A percentile compares a stretch with the other conserved stretches of the same genome.
Evolutionary conservation across 2,797 vertebrate genomes (phyloP).

Genomic region (Triplophysa yarkandensis): DNA sequence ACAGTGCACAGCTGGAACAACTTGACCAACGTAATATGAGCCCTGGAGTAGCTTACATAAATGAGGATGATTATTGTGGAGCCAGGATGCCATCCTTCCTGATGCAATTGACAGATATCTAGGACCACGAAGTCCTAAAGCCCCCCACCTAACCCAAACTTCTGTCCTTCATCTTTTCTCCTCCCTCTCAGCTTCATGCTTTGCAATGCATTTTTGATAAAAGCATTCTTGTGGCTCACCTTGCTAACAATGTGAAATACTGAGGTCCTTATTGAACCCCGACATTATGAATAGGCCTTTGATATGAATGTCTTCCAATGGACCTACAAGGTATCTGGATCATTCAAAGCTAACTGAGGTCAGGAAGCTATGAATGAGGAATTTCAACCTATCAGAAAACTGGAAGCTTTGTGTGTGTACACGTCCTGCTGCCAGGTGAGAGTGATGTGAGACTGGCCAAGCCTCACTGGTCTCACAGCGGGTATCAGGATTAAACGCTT

Average conservation of each 20-base stretch:
- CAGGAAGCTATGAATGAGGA: background rate
- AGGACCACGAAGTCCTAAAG: constrained; percentile 21
- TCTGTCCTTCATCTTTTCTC: background rate
- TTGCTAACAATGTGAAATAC: background rate
- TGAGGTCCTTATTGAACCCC: too few species aligned
- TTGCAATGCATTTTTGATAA: background rate
- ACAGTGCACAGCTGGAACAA: constrained; percentile 30
- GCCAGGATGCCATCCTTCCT: constrained; percentile 14
- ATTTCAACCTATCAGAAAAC: background rate
- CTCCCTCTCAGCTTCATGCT: constrained; percentile 2
- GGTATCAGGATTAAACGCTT: constrained; percentile 67
- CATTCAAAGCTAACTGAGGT: background rate
- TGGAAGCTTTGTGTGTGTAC: background rate
- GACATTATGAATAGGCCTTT: background rate
- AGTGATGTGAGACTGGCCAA: constrained; percentile 27
- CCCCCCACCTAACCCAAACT: background rate
- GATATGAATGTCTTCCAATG: background rate
- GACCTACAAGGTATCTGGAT: background rate
- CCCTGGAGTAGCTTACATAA: constrained; percentile 4
- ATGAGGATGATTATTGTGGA: constrained; percentile 13
- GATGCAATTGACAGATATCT: constrained; percentile 31
- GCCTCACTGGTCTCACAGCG: constrained; percentile 11
- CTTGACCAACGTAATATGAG: constrained; percentile 11
- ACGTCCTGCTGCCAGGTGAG: background rate
- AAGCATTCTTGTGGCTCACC: background rate